Evolutionary conservation across 2,113 vertebrate genomes (phyloP).

Genomic region (Nyctereutes procyonoides): DNA sequence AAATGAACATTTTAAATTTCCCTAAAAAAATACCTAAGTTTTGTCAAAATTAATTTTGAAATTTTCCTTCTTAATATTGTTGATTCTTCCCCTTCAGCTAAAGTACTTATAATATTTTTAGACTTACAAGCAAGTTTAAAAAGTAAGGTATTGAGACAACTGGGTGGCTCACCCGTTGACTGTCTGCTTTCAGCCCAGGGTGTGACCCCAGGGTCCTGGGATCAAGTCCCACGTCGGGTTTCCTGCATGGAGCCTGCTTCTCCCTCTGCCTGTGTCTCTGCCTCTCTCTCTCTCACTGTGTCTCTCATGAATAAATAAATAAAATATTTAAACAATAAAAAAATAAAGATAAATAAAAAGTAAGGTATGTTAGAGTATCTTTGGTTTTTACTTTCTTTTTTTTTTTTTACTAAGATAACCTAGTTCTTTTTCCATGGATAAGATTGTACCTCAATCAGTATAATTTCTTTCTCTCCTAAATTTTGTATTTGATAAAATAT

Average conservation of each 20-base stretch:
- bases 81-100: background rate
- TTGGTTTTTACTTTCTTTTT: background rate
- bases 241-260: no score
- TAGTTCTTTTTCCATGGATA: background rate
- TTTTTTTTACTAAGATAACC: background rate
- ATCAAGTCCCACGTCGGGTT: no score
- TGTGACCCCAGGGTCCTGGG: no score
- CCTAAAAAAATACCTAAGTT: background rate
- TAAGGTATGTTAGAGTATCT: background rate
- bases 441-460: background rate
- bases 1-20: background rate
- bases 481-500: background rate
- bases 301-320: no score
- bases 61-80: background rate
- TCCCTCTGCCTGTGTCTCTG: no score
- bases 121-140: background rate
- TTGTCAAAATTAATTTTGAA: slow-evolving; percentile 34
- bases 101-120: background rate
- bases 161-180: no score
- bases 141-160: background rate
- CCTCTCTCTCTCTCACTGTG: no score
- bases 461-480: background rate
- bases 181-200: no score
- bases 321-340: no score
- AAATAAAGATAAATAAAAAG: background rate